Evolutionary conservation across 2,797 vertebrate species (phyloP).

Genomic region (Toxotes lorentzi): DNA sequence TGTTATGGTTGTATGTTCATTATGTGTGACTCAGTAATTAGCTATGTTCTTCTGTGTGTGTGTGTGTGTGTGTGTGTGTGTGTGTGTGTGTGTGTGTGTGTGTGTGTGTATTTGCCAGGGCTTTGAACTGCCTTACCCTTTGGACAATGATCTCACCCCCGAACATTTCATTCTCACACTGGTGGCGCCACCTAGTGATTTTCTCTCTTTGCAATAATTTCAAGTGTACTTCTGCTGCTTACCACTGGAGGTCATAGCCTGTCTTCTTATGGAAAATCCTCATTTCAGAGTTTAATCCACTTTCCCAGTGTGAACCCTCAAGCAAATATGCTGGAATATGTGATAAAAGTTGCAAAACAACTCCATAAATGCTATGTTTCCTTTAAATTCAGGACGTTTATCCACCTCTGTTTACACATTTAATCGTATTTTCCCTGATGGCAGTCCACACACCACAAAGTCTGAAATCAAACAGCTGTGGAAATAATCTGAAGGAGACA

Average conservation of each 20-base stretch:
- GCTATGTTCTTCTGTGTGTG: background rate
- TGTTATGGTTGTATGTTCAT: background rate
- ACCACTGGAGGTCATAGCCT: conserved; percentile 64
- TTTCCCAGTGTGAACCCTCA: background rate
- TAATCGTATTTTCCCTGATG: background rate
- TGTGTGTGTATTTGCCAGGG: background rate
- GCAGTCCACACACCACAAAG: background rate
- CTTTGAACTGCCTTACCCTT: conserved; percentile 5
- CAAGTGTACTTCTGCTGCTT: conserved; percentile 33
- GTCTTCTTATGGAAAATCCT: conserved; percentile 6
- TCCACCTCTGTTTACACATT: background rate
- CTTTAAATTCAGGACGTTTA: background rate
- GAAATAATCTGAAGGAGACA: conserved; percentile 22
- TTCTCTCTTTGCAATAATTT: background rate
- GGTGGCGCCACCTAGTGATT: conserved; percentile 65
- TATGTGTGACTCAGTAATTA: conserved; percentile 8
- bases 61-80: conserved; percentile 5
- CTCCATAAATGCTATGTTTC: background rate
- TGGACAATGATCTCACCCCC: conserved; percentile 10
- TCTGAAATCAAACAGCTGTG: conserved; percentile 33
- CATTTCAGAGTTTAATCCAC: fast-evolving
- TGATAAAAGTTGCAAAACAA: background rate
- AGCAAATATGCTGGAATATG: background rate
- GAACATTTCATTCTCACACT: conserved; percentile 14
- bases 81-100: conserved; percentile 12